Percentiles rank a stretch among this genome's conserved stretches.
phyloP scores from a whole-genome alignment of 2,113 vertebrate species.

The Collichthys lucidus region DNA sequence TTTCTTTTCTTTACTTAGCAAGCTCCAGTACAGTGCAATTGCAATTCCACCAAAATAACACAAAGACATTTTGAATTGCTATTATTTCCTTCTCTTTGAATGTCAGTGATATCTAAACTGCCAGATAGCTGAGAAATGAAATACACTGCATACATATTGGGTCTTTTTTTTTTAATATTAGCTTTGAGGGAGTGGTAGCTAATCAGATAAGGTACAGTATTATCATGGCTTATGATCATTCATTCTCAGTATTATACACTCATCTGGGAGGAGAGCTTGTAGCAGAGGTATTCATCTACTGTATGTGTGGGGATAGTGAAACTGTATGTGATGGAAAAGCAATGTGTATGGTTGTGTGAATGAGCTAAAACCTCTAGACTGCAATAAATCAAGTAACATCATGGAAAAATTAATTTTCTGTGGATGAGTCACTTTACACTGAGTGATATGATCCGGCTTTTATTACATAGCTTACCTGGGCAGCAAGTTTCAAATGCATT shows the following conservation, averaged over 20 bases:
- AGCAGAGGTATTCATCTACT: conserved; percentile 29
- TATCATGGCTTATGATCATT: conserved; percentile 60
- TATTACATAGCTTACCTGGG: conserved; percentile 52
- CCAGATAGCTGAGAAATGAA: conserved; percentile 33
- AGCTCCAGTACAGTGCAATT: conserved; percentile 36
- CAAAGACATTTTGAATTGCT: conserved; percentile 21
- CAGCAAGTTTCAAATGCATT: conserved; percentile 50
- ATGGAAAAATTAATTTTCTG: conserved; percentile 1
- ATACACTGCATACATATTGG: conserved; percentile 34
- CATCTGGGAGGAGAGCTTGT: conserved; percentile 32
- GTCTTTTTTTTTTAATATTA: conserved; percentile 32
- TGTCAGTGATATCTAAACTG: conserved; percentile 47
- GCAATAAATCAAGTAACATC: conserved; percentile 32
- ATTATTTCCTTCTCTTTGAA: conserved; percentile 34
- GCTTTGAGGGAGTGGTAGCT: conserved; percentile 73
- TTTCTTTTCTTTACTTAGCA: conserved; percentile 21
- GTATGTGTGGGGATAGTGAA: neutral
- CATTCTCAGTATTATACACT: conserved; percentile 70
- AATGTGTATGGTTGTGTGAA: conserved; percentile 27
- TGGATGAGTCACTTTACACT: conserved; percentile 52
- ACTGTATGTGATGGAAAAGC: neutral
- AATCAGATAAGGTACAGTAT: conserved; percentile 73
- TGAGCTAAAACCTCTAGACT: conserved; percentile 30
- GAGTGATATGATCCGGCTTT: conserved; percentile 62
- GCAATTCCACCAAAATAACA: conserved; percentile 12